These are phyloP conservation scores for Puntigrus tetrazona DNA, from an alignment of 2,113 vertebrate genomes.

Conservation along the genomic window DNA sequence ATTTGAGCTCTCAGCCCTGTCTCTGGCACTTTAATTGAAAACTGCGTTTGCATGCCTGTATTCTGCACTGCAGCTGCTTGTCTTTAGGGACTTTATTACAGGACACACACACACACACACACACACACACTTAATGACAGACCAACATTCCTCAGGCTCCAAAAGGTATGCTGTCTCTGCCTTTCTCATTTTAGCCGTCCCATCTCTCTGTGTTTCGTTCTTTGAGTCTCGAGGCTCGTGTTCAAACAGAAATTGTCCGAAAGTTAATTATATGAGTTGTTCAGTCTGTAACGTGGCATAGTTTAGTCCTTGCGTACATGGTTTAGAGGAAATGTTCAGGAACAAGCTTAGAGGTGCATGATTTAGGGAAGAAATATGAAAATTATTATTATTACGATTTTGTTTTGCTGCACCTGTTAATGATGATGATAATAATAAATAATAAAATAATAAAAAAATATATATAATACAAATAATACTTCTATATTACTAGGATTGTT, in stretches of 20 bases:
- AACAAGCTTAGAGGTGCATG: background rate
- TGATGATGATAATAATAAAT: no score
- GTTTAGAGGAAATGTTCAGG: background rate
- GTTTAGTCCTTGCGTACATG: background rate
- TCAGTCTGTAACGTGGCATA: background rate
- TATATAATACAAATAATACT: background rate
- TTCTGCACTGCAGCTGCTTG: constrained; percentile 15
- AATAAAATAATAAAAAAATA: no score
- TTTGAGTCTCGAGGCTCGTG: background rate
- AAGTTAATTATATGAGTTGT: constrained; percentile 7
- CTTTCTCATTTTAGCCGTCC: background rate
- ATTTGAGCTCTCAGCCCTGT: background rate
- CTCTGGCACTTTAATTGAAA: constrained; percentile 21
- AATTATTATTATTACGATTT: background rate
- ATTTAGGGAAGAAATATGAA: no score
- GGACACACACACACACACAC: constrained; percentile 33
- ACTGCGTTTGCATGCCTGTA: background rate
- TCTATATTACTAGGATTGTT: no score
- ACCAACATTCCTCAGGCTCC: constrained; percentile 19
- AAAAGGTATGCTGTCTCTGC: constrained; percentile 33
- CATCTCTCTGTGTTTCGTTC: background rate
- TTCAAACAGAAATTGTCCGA: background rate
- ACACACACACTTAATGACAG: constrained; percentile 20
- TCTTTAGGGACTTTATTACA: constrained; percentile 26
- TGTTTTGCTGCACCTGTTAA: no score